A percentile compares a stretch with the other conserved stretches of the same genome.
Evolutionary conservation across 2,888 invertebrate genomes (phyloP).

Genomic region (Aleiodes alternator): DNA sequence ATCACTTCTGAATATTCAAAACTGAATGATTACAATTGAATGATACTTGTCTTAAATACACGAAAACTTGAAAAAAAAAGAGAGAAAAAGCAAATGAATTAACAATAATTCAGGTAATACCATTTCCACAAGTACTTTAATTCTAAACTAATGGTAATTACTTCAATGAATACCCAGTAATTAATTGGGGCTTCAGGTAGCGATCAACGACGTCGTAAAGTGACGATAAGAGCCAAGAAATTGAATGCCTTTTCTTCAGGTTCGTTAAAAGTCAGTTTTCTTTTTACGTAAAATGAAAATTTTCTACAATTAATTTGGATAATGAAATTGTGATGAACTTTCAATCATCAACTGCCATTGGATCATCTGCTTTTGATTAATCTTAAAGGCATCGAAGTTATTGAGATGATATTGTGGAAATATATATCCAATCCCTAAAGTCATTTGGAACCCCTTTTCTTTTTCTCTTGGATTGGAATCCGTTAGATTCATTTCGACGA

Average conservation of each 20-base stretch:
- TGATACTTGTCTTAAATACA: constrained; percentile 29
- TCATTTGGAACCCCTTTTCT: constrained; percentile 5
- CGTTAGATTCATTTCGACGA: constrained; percentile 57
- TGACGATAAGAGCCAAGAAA: constrained; percentile 56
- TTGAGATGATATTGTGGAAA: background rate
- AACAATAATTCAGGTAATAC: constrained; percentile 7
- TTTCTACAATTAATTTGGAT: constrained; percentile 54
- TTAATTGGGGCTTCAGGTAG: constrained; percentile 55
- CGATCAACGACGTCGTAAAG: constrained; percentile 57
- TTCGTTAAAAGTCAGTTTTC: constrained; percentile 45
- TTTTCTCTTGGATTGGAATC: constrained; percentile 54
- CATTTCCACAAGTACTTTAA: constrained; percentile 26
- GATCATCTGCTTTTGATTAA: background rate
- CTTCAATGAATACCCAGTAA: constrained; percentile 48
- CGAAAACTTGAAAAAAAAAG: background rate
- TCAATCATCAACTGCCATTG: background rate
- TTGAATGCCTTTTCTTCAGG: constrained; percentile 52
- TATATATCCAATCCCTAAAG: constrained; percentile 13
- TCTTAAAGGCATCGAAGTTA: background rate
- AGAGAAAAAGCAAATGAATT: constrained; percentile 45
- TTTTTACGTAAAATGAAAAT: constrained; percentile 47
- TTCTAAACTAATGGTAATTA: constrained; percentile 52
- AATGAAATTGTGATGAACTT: constrained; percentile 57
- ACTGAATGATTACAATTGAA: constrained; percentile 45
- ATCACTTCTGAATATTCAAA: constrained; percentile 34